Conservation (phyloP, 2,113 vertebrate species). For the Myanophis thanlyinensis region DNA sequence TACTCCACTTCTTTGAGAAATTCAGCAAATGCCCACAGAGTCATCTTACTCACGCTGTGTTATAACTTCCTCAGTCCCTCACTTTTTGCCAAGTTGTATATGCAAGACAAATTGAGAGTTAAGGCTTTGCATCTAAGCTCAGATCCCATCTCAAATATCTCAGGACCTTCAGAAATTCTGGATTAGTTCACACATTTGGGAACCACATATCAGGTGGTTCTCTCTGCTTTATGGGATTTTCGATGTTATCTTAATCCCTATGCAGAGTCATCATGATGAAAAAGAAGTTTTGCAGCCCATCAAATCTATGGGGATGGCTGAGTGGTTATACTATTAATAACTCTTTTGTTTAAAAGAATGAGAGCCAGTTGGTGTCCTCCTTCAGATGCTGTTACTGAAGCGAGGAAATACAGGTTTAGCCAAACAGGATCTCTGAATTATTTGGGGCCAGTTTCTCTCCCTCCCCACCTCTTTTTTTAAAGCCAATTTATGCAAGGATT, state of each 20-base stretch:
- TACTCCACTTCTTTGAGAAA: conserved; percentile 48
- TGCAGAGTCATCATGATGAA: not conserved
- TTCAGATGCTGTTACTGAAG: not conserved
- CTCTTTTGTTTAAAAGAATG: not conserved
- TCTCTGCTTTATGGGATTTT: not conserved
- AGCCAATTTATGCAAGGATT: not conserved
- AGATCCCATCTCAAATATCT: conserved; percentile 19
- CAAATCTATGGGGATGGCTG: not conserved
- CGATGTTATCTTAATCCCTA: rapidly evolving
- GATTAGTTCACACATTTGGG: conserved; percentile 6
- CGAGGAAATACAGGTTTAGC: not conserved
- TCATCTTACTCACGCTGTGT: conserved; percentile 11
- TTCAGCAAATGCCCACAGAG: conserved; percentile 40
- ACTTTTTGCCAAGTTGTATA: conserved; percentile 13
- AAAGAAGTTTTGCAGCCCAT: not conserved
- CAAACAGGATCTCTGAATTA: not conserved
- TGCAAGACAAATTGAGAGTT: conserved; percentile 34
- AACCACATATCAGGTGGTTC: not conserved
- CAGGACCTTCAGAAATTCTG: not conserved
- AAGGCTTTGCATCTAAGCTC: not conserved
- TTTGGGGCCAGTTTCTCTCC: not conserved
- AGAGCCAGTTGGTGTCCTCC: not conserved
- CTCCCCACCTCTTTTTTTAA: not conserved
- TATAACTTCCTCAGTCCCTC: conserved; percentile 13
- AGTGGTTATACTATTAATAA: not conserved